Base-by-base conservation (phyloP, 2,888 invertebrate genomes). In the Yponomeuta malinellus region DNA sequence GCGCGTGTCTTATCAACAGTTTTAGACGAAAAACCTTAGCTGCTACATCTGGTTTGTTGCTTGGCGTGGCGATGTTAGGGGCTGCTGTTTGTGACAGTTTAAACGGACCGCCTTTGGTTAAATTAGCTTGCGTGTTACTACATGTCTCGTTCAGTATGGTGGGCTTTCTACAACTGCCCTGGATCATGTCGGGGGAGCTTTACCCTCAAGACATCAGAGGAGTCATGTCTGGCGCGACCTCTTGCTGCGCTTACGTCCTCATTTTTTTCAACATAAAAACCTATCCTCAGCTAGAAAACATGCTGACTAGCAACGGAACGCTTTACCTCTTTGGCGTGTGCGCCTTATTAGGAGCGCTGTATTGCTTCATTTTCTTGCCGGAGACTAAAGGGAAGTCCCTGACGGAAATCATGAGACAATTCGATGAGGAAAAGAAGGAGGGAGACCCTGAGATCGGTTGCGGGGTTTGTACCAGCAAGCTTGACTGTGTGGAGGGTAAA, bases 101-200 rank as follows among this genome's bases (percentile, higher is more conserved):
- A 72, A 85, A 94, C 33, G 92, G 92, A 15, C 89, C 89, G 2
- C 91, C 93, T 0, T 73, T 90, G 15, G 78, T 92, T 1, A 92
- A 91, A 43, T 79, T 95, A 3, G 87, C 94, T 0, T 95, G 95
- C 74, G 92, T 96, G 0, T 84, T 95, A 48, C 86, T 94, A 23
- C 95, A 96, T 80, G 95, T 96, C 0, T 94, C 94, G 0, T 95
- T 95, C 77, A 95, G 95, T 73, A 96, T 95, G 95, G 92, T 95
- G 1, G 96, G 96, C 0, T 95, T 95, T 82, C 83, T 96, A 0
- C 96, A 95, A 37, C 87, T 96, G 5, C 96, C 96, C 0, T 96
- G 95, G 95, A 94, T 96, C 48, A 94, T 96, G 94, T 95, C 94
- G 0, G 95, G 95, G 1, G 96, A 96, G 78, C 80, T 96, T 66